Evolutionary conservation across 2,113 vertebrate genomes (phyloP).

Genomic region (Malurus elegans): DNA sequence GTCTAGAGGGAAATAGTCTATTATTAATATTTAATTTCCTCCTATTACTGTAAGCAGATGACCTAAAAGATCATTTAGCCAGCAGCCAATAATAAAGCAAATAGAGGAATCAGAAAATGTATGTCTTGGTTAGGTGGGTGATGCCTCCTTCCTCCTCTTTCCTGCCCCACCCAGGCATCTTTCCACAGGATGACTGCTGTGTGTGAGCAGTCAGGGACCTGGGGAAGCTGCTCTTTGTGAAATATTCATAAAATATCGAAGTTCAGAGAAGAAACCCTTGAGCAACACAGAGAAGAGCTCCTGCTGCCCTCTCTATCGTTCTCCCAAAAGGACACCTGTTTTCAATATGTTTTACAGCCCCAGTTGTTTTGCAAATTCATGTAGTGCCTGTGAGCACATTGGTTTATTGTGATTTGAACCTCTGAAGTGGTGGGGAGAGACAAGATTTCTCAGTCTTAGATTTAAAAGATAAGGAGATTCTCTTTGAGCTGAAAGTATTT

Average conservation of each 20-base stretch:
- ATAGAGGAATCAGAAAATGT: slow-evolving; percentile 8
- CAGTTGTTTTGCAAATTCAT: background rate
- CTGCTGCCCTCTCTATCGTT: background rate
- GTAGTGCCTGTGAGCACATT: background rate
- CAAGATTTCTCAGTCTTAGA: background rate
- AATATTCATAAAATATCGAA: fast-evolving
- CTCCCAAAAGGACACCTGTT: background rate
- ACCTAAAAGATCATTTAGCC: slow-evolving; percentile 63
- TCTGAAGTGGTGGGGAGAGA: background rate
- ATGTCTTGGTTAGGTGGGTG: background rate
- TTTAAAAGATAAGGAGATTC: slow-evolving; percentile 21
- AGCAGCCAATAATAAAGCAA: slow-evolving; percentile 18
- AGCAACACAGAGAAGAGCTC: background rate
- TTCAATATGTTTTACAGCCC: background rate
- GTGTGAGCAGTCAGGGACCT: background rate
- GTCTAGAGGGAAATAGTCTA: slow-evolving; percentile 59
- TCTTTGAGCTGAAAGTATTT: slow-evolving; percentile 16
- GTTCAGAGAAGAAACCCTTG: background rate
- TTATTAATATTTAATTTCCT: slow-evolving; percentile 75
- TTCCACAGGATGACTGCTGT: fast-evolving
- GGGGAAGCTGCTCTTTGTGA: fast-evolving
- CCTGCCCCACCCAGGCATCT: background rate
- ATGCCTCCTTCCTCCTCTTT: background rate
- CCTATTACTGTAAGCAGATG: slow-evolving; percentile 67
- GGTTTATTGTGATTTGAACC: background rate